These are phyloP conservation scores for Epinotia demarniana DNA, from an alignment of 2,888 invertebrate genomes.

Conservation along the genomic window DNA sequence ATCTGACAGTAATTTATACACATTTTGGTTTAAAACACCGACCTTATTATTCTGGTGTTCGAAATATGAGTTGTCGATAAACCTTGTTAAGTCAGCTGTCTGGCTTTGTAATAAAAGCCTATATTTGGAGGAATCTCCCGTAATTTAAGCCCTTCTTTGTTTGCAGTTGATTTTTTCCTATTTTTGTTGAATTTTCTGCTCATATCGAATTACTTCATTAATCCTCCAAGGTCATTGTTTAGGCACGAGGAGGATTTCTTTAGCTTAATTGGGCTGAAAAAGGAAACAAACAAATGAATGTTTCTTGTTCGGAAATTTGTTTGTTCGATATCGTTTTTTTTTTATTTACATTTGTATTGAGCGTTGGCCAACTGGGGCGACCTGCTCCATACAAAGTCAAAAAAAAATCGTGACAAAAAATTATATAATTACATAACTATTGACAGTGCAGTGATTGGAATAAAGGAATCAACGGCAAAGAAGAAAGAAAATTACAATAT, in stretches of 20 bases:
- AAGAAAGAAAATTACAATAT: too few species aligned
- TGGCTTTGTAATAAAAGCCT: background rate
- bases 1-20: too few species aligned
- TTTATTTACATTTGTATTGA: too few species aligned
- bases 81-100: background rate
- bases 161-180: background rate
- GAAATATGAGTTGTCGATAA: background rate
- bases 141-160: background rate
- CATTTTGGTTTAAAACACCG: too few species aligned
- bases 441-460: too few species aligned
- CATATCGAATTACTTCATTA: background rate
- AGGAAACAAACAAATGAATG: background rate
- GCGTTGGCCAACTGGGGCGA: too few species aligned
- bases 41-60: background rate
- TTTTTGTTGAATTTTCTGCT: constrained; percentile 7
- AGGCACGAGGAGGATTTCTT: background rate
- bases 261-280: background rate
- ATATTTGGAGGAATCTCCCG: background rate
- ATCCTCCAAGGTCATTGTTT: background rate
- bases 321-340: background rate
- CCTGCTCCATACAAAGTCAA: too few species aligned
- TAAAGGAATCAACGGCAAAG: too few species aligned
- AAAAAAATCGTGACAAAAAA: too few species aligned
- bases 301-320: background rate
- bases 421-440: too few species aligned